A percentile compares a stretch with the other conserved stretches of the same genome.
These are phyloP conservation scores for Emydoidea blandingii DNA, from an alignment of 2,797 vertebrate species.

Conservation along the genomic window DNA sequence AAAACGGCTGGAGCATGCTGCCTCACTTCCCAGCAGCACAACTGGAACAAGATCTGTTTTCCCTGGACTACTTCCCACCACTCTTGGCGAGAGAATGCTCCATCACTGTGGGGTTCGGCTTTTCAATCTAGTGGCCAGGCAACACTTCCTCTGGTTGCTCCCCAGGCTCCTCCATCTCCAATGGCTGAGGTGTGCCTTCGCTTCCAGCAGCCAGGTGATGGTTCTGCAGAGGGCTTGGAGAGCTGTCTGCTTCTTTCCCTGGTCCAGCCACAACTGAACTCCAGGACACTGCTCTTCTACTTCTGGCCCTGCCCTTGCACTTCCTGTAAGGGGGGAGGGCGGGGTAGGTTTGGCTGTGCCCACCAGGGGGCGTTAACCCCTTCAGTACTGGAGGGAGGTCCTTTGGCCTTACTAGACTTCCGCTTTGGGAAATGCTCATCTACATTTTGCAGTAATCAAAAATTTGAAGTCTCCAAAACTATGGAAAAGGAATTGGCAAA, in stretches of 20 bases:
- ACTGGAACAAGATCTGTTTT: neutral
- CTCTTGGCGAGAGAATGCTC: neutral
- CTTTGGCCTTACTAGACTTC: neutral
- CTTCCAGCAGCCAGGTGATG: neutral
- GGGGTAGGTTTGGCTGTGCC: neutral
- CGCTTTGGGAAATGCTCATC: neutral
- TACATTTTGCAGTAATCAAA: neutral
- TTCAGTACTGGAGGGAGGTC: neutral
- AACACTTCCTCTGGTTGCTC: neutral
- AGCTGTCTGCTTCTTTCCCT: neutral
- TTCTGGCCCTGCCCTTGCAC: neutral
- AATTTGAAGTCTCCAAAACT: neutral
- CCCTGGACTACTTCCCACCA: neutral
- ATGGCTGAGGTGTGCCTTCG: neutral
- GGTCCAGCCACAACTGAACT: neutral
- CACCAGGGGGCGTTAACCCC: neutral
- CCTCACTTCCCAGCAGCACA: neutral
- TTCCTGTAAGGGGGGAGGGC: neutral
- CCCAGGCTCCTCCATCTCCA: neutral
- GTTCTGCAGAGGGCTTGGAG: neutral
- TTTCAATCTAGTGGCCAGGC: neutral
- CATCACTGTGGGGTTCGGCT: neutral
- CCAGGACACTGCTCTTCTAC: neutral
- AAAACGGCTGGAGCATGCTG: neutral
- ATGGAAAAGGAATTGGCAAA: neutral